Percentiles rank a stretch among this genome's conserved stretches.
phyloP scores from a whole-genome alignment of 2,888 invertebrate species.

The Nephrotoma appendiculata region DNA sequence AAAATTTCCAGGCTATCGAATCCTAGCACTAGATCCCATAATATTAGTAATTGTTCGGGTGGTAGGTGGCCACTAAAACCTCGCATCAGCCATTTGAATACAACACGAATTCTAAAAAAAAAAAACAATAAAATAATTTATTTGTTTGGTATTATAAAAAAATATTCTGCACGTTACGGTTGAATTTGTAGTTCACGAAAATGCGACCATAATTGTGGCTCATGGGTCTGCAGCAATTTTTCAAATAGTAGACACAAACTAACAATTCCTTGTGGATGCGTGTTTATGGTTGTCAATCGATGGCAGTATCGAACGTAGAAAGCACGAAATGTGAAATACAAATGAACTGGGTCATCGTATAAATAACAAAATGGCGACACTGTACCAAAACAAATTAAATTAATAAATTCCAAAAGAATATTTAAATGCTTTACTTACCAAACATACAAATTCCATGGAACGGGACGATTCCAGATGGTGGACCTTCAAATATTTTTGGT shows the following conservation, averaged over 20 bases:
- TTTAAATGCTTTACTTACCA: slow-evolving; percentile 40
- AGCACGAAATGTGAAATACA: slow-evolving; percentile 83
- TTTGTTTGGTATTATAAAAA: neutral
- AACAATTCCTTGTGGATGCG: slow-evolving; percentile 86
- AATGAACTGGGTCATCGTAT: slow-evolving; percentile 70
- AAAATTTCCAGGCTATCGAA: slow-evolving; percentile 86
- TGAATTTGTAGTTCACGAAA: slow-evolving; percentile 76
- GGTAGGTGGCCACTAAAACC: slow-evolving; percentile 91
- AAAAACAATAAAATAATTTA: neutral
- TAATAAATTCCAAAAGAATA: neutral
- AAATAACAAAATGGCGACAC: slow-evolving; percentile 92
- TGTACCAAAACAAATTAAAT: slow-evolving; percentile 27
- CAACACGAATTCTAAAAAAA: slow-evolving; percentile 59
- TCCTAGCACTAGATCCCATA: slow-evolving; percentile 86
- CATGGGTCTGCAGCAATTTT: slow-evolving; percentile 74
- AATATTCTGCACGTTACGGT: slow-evolving; percentile 52
- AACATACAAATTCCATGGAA: slow-evolving; percentile 98
- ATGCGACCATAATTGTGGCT: slow-evolving; percentile 83
- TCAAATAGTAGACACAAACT: slow-evolving; percentile 82
- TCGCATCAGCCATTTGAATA: slow-evolving; percentile 93
- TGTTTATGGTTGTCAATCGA: slow-evolving; percentile 80
- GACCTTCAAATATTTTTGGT: slow-evolving; percentile 35
- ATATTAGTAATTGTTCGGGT: slow-evolving; percentile 76
- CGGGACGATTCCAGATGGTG: slow-evolving; percentile 89
- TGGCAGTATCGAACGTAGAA: slow-evolving; percentile 88